These are phyloP conservation scores for Rhagologus leucostigma DNA, from an alignment of 2,113 vertebrate species.

Conservation along the genomic window DNA sequence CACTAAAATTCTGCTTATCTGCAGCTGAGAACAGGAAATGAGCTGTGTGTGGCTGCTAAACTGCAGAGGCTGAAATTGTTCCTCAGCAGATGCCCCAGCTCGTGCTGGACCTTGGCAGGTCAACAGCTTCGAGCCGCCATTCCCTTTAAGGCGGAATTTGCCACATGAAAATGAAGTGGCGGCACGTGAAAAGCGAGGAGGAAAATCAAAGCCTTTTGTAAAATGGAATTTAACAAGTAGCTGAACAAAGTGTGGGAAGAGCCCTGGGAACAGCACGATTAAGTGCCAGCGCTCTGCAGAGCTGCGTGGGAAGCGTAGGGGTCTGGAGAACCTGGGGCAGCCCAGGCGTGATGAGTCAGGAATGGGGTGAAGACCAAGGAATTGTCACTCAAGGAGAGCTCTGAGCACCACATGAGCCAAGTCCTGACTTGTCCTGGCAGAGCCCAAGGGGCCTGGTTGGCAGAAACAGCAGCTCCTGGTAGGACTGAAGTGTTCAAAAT, in stretches of 20 bases:
- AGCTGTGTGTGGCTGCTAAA: background rate
- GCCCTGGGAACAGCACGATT: background rate
- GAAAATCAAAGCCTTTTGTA: background rate
- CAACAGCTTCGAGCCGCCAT: background rate
- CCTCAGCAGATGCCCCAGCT: background rate
- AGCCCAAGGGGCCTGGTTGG: background rate
- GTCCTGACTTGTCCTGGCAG: background rate
- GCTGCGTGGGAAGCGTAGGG: background rate
- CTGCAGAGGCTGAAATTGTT: background rate
- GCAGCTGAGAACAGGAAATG: background rate
- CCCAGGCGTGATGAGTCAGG: background rate
- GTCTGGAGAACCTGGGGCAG: background rate
- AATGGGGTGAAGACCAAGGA: background rate
- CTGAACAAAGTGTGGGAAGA: background rate
- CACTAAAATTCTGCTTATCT: background rate
- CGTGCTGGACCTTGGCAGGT: background rate
- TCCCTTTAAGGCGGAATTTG: background rate
- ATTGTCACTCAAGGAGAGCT: background rate
- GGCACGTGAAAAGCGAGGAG: rapidly evolving
- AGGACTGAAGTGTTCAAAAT: background rate
- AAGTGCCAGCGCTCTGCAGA: background rate
- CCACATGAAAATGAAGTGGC: background rate
- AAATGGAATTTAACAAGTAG: background rate
- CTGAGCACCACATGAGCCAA: background rate
- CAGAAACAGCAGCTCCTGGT: background rate